phyloP scores from a whole-genome alignment of 2,888 invertebrate species.

The Hydropsyche betteni region DNA sequence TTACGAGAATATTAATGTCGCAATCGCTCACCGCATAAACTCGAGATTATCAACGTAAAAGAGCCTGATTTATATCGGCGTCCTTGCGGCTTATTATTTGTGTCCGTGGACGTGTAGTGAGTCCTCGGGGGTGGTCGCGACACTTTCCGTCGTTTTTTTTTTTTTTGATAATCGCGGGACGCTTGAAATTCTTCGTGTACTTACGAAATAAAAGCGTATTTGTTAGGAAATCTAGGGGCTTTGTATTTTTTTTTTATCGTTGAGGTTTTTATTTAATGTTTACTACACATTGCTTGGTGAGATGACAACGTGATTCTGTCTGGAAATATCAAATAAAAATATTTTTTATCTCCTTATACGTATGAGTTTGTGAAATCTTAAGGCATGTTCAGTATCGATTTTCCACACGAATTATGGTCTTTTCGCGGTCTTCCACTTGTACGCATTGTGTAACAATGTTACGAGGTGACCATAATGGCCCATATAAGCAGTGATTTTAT shows the following conservation, averaged over 20 bases:
- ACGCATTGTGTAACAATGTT: slow-evolving; percentile 1
- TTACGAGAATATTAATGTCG: slow-evolving; percentile 39
- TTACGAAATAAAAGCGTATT: slow-evolving; percentile 6
- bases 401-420: too few species aligned
- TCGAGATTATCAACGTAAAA: slow-evolving; percentile 39
- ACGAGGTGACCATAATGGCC: slow-evolving; percentile 20
- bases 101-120: too few species aligned
- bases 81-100: slow-evolving; percentile 15
- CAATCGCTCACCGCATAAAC: slow-evolving; percentile 41
- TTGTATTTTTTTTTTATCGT: background rate
- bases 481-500: slow-evolving; percentile 19
- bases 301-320: too few species aligned
- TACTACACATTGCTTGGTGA: too few species aligned
- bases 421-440: slow-evolving; percentile 1
- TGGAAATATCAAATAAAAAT: too few species aligned
- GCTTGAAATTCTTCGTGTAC: slow-evolving; percentile 16
- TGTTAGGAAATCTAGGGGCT: background rate
- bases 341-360: too few species aligned
- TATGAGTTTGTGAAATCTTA: too few species aligned
- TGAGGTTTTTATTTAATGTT: too few species aligned
- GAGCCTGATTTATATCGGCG: slow-evolving; percentile 41
- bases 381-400: too few species aligned
- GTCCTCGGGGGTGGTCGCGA: slow-evolving; percentile 13
- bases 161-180: background rate
- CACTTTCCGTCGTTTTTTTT: background rate